Percentiles rank a stretch among this genome's conserved stretches.
These are phyloP conservation scores for Rhabditophanes sp. DNA, from an alignment of 2,888 invertebrate species.

Conservation along the genomic window DNA sequence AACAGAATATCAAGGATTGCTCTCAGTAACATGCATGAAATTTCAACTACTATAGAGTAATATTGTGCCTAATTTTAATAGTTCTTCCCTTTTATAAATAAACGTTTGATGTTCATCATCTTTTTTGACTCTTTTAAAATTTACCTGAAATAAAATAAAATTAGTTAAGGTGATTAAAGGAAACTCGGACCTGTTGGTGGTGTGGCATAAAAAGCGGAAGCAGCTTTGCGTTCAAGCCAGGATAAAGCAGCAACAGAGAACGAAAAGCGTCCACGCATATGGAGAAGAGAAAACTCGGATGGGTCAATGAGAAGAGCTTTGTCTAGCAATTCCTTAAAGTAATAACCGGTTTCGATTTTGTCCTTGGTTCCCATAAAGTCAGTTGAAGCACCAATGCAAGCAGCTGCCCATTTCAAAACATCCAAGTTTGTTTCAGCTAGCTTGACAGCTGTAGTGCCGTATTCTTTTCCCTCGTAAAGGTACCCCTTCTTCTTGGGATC, in stretches of 20 bases:
- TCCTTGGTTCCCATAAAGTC: constrained; percentile 38
- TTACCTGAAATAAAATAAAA: no score
- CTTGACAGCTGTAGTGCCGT: constrained; percentile 23
- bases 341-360: constrained; percentile 33
- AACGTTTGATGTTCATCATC: not conserved
- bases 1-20: no score
- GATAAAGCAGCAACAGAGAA: constrained; percentile 16
- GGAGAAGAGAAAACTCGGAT: constrained; percentile 13
- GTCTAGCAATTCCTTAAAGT: constrained; percentile 38
- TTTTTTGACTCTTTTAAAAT: not conserved
- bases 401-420: constrained; percentile 33
- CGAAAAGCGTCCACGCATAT: constrained; percentile 22
- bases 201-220: constrained; percentile 13
- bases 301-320: constrained; percentile 17
- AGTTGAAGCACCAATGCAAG: constrained; percentile 25
- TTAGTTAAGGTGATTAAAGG: constrained; percentile 14
- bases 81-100: constrained; percentile 1
- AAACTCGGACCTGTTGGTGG: constrained; percentile 19
- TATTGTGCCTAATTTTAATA: no score
- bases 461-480: constrained; percentile 26
- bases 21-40: no score
- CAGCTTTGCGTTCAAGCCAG: constrained; percentile 22
- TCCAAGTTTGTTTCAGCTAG: constrained; percentile 21
- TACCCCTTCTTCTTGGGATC: constrained; percentile 23
- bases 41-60: no score